Evolutionary conservation across 2,888 invertebrate species (phyloP).

Genomic region (Meganola albula): DNA sequence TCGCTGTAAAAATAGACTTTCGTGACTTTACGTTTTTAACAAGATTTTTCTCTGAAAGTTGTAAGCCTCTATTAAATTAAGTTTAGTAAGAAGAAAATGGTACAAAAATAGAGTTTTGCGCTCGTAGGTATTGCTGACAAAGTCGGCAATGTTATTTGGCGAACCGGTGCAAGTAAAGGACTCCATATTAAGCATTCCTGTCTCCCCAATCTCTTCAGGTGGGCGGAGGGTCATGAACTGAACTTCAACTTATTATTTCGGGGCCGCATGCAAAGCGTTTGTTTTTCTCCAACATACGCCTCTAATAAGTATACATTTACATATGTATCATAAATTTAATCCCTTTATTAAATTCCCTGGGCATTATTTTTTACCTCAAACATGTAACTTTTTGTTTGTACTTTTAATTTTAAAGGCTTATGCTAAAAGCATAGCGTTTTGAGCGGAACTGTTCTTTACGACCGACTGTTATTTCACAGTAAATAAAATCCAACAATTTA

Average conservation of each 20-base stretch:
- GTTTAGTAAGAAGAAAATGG: constrained; percentile 29
- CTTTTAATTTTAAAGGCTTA: constrained; percentile 21
- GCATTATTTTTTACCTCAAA: constrained; percentile 32
- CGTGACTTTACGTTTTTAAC: no score
- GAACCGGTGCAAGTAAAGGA: constrained; percentile 70
- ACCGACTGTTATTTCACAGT: constrained; percentile 28
- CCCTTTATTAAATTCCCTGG: constrained; percentile 63
- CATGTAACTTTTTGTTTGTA: constrained; percentile 30
- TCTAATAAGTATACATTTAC: constrained; percentile 52
- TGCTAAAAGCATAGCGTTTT: constrained; percentile 18
- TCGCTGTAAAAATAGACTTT: constrained; percentile 7
- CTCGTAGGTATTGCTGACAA: constrained; percentile 45
- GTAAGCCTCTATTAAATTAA: constrained; percentile 24
- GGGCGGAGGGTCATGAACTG: constrained; percentile 62
- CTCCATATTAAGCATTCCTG: constrained; percentile 76
- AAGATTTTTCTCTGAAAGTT: no score
- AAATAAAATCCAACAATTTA: constrained; percentile 29
- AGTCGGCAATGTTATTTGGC: constrained; percentile 68
- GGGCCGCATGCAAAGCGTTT: constrained; percentile 60
- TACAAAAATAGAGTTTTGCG: constrained; percentile 32
- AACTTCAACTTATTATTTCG: constrained; percentile 72
- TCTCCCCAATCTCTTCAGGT: constrained; percentile 70
- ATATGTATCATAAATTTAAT: constrained; percentile 55
- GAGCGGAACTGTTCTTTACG: constrained; percentile 17
- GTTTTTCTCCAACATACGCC: constrained; percentile 59